These are phyloP conservation scores for Azemiops feae DNA, from an alignment of 2,113 vertebrate genomes.

Conservation along the genomic window DNA sequence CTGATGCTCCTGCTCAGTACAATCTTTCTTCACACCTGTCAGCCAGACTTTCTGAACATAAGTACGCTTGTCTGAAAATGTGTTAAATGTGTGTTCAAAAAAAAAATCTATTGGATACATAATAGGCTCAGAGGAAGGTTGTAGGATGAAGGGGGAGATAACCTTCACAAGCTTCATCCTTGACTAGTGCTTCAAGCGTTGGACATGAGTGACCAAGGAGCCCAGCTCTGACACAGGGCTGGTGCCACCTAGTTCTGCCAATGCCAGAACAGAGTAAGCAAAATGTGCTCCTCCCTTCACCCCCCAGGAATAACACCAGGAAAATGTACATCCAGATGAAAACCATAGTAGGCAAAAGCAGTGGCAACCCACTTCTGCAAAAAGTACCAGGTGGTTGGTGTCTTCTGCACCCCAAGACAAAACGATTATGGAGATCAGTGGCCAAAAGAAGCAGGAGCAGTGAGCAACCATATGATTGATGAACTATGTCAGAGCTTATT, in stretches of 20 bases:
- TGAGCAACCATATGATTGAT: neutral
- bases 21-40: neutral
- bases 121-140: neutral
- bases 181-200: neutral
- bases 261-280: neutral
- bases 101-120: neutral
- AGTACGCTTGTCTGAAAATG: neutral
- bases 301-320: neutral
- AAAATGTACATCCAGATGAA: neutral
- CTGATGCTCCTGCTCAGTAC: neutral
- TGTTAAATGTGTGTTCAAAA: neutral
- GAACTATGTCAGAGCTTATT: too few relatives aligned
- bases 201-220: neutral
- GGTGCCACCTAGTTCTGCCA: neutral
- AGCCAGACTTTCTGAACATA: neutral
- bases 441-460: neutral
- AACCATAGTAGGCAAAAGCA: neutral
- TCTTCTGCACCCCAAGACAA: neutral
- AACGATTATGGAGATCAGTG: neutral
- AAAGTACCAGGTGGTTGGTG: neutral
- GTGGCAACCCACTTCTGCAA: neutral
- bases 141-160: neutral
- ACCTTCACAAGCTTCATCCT: neutral
- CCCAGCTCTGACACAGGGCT: neutral
- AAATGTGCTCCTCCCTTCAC: neutral